Conservation (phyloP, 2,888 invertebrate genomes). For the Smittia aterrima region DNA sequence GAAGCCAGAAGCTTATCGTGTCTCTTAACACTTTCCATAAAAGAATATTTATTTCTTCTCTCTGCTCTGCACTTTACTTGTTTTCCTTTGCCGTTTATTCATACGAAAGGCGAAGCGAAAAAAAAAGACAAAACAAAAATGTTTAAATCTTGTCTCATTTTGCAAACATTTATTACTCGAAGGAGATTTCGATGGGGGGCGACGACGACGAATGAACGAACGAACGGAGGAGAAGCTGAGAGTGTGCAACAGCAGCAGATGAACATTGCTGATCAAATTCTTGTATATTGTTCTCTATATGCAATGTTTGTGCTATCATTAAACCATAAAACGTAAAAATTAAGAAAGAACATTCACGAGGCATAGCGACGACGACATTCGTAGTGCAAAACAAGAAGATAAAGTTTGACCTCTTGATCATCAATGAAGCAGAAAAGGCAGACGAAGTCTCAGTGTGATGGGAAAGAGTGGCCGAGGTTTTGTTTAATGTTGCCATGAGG, state of each 20-base stretch:
- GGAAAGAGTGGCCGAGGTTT: neutral
- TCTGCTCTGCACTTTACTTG: slow-evolving; percentile 39
- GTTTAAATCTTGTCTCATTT: slow-evolving; percentile 31
- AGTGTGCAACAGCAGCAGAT: neutral
- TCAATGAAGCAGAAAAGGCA: neutral
- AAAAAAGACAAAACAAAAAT: slow-evolving; percentile 1
- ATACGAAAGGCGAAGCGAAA: neutral
- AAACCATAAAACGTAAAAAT: slow-evolving; percentile 16
- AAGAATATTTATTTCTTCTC: slow-evolving; percentile 35
- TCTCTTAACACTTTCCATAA: slow-evolving; percentile 42
- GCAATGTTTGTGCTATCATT: neutral
- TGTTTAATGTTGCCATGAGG: neutral
- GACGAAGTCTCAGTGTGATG: neutral
- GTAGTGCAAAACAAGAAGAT: neutral
- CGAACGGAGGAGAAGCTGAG: neutral
- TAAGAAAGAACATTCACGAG: neutral
- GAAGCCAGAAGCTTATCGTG: slow-evolving; percentile 41
- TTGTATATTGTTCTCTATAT: slow-evolving; percentile 2
- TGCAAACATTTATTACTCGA: slow-evolving; percentile 24
- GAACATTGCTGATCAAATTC: slow-evolving; percentile 40
- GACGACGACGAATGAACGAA: neutral
- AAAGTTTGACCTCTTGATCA: slow-evolving; percentile 13
- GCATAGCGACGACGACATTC: neutral
- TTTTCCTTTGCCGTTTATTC: neutral
- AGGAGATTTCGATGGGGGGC: neutral